Percentiles rank a stretch among this genome's conserved stretches.
Conservation (phyloP, 1,140 invertebrate genomes). For the Pseudomyrmex concolor region DNA sequence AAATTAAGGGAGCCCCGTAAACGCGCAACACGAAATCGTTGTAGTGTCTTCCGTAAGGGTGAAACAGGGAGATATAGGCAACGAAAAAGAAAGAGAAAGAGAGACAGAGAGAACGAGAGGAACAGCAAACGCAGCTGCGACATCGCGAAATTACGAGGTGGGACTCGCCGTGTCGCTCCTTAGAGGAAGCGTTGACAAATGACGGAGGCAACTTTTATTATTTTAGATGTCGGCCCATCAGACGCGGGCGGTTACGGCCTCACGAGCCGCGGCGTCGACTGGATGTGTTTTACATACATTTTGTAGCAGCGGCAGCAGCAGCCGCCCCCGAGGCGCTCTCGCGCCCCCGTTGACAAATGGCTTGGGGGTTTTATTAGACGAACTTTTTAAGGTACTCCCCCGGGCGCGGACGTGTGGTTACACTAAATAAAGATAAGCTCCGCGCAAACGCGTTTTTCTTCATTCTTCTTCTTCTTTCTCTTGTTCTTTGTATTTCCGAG, state of each 20-base stretch:
- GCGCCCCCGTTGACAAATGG: conserved; percentile 82
- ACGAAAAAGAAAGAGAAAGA: too few relatives aligned
- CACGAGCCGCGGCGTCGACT: conserved; percentile 66
- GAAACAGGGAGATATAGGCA: background rate
- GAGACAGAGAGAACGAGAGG: background rate
- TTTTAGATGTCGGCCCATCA: conserved; percentile 84
- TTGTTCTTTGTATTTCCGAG: background rate
- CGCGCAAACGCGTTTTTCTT: conserved; percentile 49
- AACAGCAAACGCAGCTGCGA: conserved; percentile 68
- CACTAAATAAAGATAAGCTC: conserved; percentile 82
- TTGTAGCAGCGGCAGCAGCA: conserved; percentile 70
- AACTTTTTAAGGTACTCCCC: conserved; percentile 78
- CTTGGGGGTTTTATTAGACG: conserved; percentile 82
- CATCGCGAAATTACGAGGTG: conserved; percentile 74
- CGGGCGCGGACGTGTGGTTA: conserved; percentile 62
- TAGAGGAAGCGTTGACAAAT: conserved; percentile 84
- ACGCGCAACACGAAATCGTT: conserved; percentile 41
- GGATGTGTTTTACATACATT: conserved; percentile 84
- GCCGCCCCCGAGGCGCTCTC: conserved; percentile 49
- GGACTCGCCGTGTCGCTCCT: conserved; percentile 65
- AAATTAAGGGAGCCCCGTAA: conserved; percentile 62
- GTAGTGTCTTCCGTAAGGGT: conserved; percentile 24
- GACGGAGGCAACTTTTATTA: conserved; percentile 85
- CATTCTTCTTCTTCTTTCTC: background rate
- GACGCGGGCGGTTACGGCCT: conserved; percentile 69